Base-by-base conservation (phyloP, 2,888 invertebrate genomes). In the Heliconius cydno region DNA sequence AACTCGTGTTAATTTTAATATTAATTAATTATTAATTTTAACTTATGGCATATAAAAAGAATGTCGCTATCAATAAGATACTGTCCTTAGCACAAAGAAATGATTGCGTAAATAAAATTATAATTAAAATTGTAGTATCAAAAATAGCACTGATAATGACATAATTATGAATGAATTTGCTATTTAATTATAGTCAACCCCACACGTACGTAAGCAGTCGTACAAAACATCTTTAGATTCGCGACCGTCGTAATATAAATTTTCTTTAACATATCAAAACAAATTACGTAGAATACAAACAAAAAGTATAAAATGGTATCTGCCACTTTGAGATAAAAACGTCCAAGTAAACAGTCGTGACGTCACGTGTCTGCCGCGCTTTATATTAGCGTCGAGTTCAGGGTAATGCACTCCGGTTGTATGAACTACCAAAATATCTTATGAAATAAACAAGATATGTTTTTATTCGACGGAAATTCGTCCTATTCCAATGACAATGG, bases 381-480 rank as follows among this genome's bases (percentile, higher is more conserved):
- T 71, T 67, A 80, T 67, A 83, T 82, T 79, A 81, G 74, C 81
- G 41, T 74, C 80, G 80, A 81, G 79, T 79, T 79, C 73, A 60
- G 83, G 83, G 78, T 81, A 83, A 78, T 82, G 84, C 81, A 80
- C 84, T 83, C 81, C 28, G 76, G 77, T 80, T 79, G 74, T n/a
- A 15, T 70, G 41, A 41, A 41, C 70, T 79, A 84, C 82, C 80
- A 79, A 83, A 80, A 81, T 79, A 78, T 79, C 75, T 46, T 78
- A 76, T 80, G 80, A 80, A 76, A 75, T 75, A 75, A 75, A 75
- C 71, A 81, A 79, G 80, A 81, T 60, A 77, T 83, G 80, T 80
- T 79, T 76, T 82, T 25, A 82, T 84, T 80, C 78, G 22, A 71
- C 73, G 78, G 52, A 71, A 78, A 34, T 84, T 78, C 79, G 79